A percentile compares a stretch with the other conserved stretches of the same genome.
Evolutionary conservation across 2,113 vertebrate genomes (phyloP).

Genomic region (Morone chrysops): DNA sequence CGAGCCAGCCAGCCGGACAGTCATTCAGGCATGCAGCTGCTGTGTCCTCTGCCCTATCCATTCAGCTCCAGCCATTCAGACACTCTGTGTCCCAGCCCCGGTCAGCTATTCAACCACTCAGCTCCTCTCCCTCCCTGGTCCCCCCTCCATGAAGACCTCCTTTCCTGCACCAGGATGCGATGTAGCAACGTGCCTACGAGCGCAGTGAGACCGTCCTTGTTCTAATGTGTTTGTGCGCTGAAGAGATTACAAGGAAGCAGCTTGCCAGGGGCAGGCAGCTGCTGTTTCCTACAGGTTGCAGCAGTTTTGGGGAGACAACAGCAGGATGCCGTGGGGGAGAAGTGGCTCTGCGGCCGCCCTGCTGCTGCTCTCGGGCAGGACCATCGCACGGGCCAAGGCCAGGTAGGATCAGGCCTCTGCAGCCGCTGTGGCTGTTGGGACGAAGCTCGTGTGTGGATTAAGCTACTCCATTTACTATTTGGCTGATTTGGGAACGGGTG

Average conservation of each 20-base stretch:
- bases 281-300: constrained; percentile 78
- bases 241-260: constrained; percentile 80
- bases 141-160: constrained; percentile 56
- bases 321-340: constrained; percentile 84
- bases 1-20: not conserved
- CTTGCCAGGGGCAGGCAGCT: constrained; percentile 81
- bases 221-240: constrained; percentile 76
- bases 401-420: constrained; percentile 75
- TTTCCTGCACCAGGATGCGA: constrained; percentile 83
- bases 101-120: constrained; percentile 54
- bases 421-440: not conserved
- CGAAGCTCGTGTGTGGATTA: constrained; percentile 22
- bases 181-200: constrained; percentile 66
- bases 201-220: constrained; percentile 70
- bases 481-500: not conserved
- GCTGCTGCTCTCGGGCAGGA: constrained; percentile 68
- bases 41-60: constrained; percentile 6
- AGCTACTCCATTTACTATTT: not conserved
- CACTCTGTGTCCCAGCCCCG: constrained; percentile 35
- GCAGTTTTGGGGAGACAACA: constrained; percentile 59
- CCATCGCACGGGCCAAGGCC: constrained; percentile 65
- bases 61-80: constrained; percentile 40
- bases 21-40: constrained; percentile 46
- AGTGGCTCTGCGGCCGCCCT: constrained; percentile 62
- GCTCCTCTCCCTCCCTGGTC: constrained; percentile 25